phyloP scores from a whole-genome alignment of 2,113 vertebrate species.

The Aramus guarauna region DNA sequence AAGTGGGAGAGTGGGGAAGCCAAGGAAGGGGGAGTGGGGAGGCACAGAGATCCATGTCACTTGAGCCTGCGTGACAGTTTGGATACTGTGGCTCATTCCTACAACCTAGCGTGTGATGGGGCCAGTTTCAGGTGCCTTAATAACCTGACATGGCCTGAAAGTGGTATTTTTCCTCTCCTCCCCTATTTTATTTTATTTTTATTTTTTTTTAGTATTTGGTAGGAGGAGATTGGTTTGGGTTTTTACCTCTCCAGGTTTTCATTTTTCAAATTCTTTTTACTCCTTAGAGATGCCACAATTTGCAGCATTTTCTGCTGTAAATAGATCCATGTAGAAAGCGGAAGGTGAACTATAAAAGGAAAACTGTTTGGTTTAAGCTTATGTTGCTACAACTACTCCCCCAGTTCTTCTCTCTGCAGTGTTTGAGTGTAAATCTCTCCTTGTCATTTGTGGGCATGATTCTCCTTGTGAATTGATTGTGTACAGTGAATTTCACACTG shows the following conservation, averaged over 20 bases:
- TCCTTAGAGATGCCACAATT: neutral
- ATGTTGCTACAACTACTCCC: conserved; percentile 47
- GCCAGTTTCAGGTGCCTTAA: neutral
- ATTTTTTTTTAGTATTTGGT: neutral
- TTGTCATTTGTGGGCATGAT: neutral
- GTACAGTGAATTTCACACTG: neutral
- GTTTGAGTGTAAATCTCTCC: conserved; percentile 9
- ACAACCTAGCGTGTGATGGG: neutral
- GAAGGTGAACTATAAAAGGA: conserved; percentile 59
- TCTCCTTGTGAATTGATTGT: neutral
- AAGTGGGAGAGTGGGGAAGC: neutral
- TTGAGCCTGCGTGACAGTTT: neutral
- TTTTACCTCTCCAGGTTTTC: neutral
- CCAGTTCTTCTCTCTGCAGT: conserved; percentile 11
- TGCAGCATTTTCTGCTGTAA: conserved; percentile 23
- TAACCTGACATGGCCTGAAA: neutral
- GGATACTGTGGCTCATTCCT: neutral
- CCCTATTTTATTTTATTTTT: too few species aligned
- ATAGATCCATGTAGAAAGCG: conserved; percentile 20
- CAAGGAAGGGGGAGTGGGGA: neutral
- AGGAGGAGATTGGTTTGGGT: neutral
- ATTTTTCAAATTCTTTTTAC: neutral
- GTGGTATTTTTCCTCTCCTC: neutral
- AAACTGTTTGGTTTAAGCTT: conserved; percentile 6
- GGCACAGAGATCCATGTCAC: neutral